A percentile compares a stretch with the other conserved stretches of the same genome.
These are phyloP conservation scores for Geothlypis trichas DNA, from an alignment of 2,113 vertebrate genomes.

Conservation along the genomic window DNA sequence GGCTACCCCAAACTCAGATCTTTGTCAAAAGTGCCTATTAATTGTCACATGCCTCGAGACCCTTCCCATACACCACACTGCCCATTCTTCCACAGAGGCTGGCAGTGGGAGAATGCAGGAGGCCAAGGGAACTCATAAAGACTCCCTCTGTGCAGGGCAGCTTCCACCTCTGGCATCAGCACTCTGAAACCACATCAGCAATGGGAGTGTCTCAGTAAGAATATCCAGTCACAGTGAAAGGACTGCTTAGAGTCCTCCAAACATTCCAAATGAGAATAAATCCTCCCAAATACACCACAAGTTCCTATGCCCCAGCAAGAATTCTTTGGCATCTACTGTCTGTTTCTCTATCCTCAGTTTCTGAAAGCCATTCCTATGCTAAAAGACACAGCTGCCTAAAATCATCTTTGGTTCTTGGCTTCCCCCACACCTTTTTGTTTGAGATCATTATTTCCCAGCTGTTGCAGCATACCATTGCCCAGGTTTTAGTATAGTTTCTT, in stretches of 20 bases:
- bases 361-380: neutral
- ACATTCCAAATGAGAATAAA: neutral
- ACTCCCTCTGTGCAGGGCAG: neutral
- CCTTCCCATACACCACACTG: neutral
- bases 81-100: neutral
- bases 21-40: neutral
- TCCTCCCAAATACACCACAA: neutral
- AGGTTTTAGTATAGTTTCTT: neutral
- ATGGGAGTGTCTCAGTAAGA: neutral
- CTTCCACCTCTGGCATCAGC: neutral
- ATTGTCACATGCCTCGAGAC: neutral
- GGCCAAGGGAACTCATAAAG: neutral
- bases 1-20: neutral
- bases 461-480: neutral
- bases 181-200: neutral
- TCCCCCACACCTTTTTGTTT: neutral
- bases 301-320: neutral
- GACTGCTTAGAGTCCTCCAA: neutral
- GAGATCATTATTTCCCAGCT: neutral
- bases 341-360: neutral
- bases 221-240: accelerated
- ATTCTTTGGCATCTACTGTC: neutral
- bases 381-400: neutral
- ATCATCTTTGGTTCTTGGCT: neutral
- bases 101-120: neutral